A percentile compares a stretch with the other conserved stretches of the same genome.
phyloP scores from a whole-genome alignment of 2,113 vertebrate genomes.

The Asarcornis scutulata region DNA sequence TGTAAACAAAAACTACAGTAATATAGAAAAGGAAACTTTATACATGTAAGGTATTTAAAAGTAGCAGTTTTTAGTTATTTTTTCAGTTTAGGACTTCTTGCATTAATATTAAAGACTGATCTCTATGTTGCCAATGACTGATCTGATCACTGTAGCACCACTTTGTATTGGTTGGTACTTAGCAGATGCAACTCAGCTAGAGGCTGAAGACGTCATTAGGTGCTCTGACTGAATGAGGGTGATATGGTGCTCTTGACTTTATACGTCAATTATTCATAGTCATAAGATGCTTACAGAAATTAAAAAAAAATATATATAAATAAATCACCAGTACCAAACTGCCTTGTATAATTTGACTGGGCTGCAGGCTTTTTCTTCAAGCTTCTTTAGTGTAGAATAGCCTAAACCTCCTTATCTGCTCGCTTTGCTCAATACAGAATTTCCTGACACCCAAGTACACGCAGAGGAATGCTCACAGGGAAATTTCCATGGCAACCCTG shows the following conservation, averaged over 20 bases:
- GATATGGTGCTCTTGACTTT: background rate
- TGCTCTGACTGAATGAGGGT: background rate
- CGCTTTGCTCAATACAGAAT: background rate
- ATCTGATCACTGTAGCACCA: rapidly evolving
- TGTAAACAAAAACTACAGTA: background rate
- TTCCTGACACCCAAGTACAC: background rate
- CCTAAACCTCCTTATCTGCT: conserved; percentile 6
- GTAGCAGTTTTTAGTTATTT: background rate
- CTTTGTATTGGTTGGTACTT: background rate
- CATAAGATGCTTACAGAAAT: background rate
- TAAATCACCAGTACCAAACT: background rate
- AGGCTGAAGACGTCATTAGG: background rate
- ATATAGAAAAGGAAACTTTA: background rate
- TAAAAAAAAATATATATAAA: background rate
- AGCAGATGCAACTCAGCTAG: rapidly evolving
- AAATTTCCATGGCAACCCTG: conserved; percentile 62
- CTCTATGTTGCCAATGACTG: background rate
- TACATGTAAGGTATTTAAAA: background rate
- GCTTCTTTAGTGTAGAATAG: conserved; percentile 14
- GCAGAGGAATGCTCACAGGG: background rate
- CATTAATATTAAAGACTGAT: rapidly evolving
- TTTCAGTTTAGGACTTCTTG: background rate
- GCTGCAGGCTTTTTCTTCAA: background rate
- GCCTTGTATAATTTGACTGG: background rate
- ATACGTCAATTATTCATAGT: background rate